These are phyloP conservation scores for Campopleginae sp. DNA, from an alignment of 2,888 invertebrate genomes.

Conservation along the genomic window DNA sequence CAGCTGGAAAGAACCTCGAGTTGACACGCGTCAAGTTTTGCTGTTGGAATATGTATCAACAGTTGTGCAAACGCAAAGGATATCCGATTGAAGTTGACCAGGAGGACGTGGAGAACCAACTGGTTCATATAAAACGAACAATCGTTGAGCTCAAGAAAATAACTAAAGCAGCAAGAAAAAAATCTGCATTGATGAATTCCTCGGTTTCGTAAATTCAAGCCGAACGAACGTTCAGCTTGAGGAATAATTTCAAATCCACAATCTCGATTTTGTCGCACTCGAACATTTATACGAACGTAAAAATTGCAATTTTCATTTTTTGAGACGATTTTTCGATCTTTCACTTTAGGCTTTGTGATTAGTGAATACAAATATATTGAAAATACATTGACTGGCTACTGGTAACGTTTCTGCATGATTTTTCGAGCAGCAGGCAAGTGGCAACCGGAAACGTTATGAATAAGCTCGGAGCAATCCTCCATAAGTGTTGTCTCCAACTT, in stretches of 20 bases:
- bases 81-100: constrained; percentile 81
- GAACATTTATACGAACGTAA: neutral
- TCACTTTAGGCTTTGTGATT: neutral
- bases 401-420: constrained; percentile 85
- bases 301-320: neutral
- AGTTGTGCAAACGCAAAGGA: constrained; percentile 87
- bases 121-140: constrained; percentile 87
- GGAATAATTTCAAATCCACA: neutral
- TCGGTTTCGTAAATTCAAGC: neutral
- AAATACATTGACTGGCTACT: constrained; percentile 73
- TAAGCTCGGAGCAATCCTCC: constrained; percentile 81
- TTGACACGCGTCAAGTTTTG: constrained; percentile 86
- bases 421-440: constrained; percentile 85
- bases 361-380: neutral
- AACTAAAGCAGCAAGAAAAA: constrained; percentile 83
- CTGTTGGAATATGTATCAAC: constrained; percentile 87
- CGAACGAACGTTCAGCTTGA: neutral
- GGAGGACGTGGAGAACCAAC: constrained; percentile 87
- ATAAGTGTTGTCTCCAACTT: constrained; percentile 79
- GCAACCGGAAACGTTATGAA: constrained; percentile 85
- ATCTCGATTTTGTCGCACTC: no score
- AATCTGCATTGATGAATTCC: constrained; percentile 80
- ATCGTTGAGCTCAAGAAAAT: constrained; percentile 86
- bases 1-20: constrained; percentile 85
- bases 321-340: neutral